Conservation (phyloP, 2,888 invertebrate genomes). For the Rhimphoctona megacephalus region DNA sequence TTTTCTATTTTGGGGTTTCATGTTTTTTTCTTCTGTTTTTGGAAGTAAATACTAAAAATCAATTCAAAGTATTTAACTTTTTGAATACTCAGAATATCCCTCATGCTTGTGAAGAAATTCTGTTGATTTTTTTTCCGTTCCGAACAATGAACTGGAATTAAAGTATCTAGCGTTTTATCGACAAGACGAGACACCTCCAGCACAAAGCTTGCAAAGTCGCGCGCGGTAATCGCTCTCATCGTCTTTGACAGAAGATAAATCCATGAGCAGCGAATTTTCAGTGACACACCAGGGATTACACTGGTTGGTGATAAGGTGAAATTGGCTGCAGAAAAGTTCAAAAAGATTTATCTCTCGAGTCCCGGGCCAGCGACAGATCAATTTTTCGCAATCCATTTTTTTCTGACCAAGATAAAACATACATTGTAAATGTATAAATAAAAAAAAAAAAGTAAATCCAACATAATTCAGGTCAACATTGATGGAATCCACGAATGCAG, state of each 20-base stretch:
- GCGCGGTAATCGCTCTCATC: slow-evolving; percentile 41
- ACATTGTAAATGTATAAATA: neutral
- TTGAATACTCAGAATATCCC: too few species aligned
- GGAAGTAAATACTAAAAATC: neutral
- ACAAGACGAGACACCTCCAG: slow-evolving; percentile 23
- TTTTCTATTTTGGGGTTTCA: neutral
- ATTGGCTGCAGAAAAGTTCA: slow-evolving; percentile 18
- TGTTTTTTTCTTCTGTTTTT: neutral
- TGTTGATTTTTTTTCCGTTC: neutral
- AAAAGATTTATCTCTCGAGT: slow-evolving; percentile 25
- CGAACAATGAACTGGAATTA: neutral
- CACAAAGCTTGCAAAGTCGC: neutral
- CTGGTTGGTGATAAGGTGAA: slow-evolving; percentile 34
- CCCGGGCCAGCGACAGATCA: slow-evolving; percentile 6
- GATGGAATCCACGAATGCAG: too few species aligned
- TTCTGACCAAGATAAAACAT: neutral
- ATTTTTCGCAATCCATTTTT: slow-evolving; percentile 19
- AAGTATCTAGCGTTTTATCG: slow-evolving; percentile 25
- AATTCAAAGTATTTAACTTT: neutral
- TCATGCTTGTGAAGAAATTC: neutral
- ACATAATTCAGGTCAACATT: neutral
- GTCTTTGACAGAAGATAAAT: slow-evolving; percentile 49
- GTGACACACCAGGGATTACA: slow-evolving; percentile 43
- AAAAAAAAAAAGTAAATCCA: neutral
- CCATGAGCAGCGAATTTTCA: slow-evolving; percentile 39